A percentile compares a stretch with the other conserved stretches of the same genome.
Evolutionary conservation across 2,797 vertebrate genomes (phyloP).

Genomic region (Falco cherrug): DNA sequence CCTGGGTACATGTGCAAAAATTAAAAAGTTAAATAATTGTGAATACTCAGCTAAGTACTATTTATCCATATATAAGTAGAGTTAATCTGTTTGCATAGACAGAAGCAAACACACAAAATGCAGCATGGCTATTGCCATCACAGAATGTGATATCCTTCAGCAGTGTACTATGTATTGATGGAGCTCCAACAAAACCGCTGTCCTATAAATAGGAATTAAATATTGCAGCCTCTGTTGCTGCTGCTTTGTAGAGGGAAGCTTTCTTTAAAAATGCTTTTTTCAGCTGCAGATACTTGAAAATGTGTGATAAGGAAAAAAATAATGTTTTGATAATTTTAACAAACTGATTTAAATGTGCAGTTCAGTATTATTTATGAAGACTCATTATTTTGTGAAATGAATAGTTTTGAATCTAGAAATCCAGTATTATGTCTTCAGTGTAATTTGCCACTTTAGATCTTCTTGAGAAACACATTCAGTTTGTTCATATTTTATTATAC

Average conservation of each 20-base stretch:
- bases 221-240: neutral
- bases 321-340: neutral
- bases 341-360: neutral
- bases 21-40: neutral
- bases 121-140: neutral
- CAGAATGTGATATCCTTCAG: neutral
- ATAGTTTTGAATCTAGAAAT: neutral
- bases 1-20: neutral
- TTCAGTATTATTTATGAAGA: neutral
- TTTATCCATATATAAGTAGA: neutral
- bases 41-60: neutral
- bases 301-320: neutral
- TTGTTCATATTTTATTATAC: neutral
- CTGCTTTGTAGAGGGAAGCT: neutral
- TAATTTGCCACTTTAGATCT: neutral
- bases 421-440: neutral
- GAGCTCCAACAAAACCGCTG: neutral
- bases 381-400: neutral
- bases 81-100: neutral
- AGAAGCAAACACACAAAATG: neutral
- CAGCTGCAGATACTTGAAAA: neutral
- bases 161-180: neutral
- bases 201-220: neutral
- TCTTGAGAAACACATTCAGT: neutral
- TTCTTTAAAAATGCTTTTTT: neutral